Evolutionary conservation across 2,797 vertebrate genomes (phyloP).

Genomic region (Gymnothorax javanicus): DNA sequence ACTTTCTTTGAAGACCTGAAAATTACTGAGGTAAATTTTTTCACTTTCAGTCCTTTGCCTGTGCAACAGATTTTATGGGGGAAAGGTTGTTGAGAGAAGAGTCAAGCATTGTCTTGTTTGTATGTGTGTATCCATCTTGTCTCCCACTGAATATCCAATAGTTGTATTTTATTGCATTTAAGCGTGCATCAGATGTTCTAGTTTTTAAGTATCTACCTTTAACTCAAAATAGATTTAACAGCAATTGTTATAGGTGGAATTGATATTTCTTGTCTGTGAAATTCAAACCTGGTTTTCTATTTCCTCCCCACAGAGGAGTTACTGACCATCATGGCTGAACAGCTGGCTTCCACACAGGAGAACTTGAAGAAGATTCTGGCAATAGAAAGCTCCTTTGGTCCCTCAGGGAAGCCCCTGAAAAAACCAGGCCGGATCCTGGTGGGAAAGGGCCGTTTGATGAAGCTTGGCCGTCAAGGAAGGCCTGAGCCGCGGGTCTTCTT

Average conservation of each 20-base stretch:
- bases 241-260: not conserved
- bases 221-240: no score
- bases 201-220: no score
- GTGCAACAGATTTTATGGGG: no score
- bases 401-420: conserved; percentile 71
- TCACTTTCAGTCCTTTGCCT: no score
- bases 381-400: conserved; percentile 79
- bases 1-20: no score
- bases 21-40: no score
- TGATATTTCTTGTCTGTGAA: not conserved
- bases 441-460: conserved; percentile 85
- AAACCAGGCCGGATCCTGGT: conserved; percentile 78
- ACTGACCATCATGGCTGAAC: conserved; percentile 64
- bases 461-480: conserved; percentile 80
- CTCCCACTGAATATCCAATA: no score
- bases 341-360: conserved; percentile 66
- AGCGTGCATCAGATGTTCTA: no score
- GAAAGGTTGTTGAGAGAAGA: no score
- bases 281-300: not conserved
- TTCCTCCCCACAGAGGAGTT: not conserved
- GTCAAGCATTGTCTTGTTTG: no score
- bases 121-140: no score
- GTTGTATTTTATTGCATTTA: no score
- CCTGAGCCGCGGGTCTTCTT: conserved; percentile 81
- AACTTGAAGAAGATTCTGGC: conserved; percentile 80